phyloP scores from a whole-genome alignment of 2,113 vertebrate genomes.

The Epinephelus lanceolatus region DNA sequence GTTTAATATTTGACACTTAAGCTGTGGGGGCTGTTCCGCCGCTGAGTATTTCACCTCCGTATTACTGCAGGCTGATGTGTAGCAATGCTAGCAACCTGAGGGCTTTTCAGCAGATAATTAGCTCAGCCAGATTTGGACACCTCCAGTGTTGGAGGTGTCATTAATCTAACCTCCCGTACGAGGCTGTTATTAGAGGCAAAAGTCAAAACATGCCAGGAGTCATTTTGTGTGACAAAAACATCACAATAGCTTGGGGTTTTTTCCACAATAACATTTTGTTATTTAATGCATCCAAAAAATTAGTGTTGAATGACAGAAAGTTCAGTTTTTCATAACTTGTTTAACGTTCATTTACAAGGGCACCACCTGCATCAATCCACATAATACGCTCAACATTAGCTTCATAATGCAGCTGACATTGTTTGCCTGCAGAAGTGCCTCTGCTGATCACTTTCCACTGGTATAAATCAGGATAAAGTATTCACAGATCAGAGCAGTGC shows the following conservation, averaged over 20 bases:
- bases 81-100: slow-evolving; percentile 6
- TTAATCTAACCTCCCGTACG: slow-evolving; percentile 5
- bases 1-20: slow-evolving; percentile 20
- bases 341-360: neutral
- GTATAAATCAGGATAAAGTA: neutral
- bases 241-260: neutral
- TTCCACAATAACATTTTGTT: neutral
- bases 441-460: neutral
- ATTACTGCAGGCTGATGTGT: slow-evolving; percentile 17
- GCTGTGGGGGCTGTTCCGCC: slow-evolving; percentile 14
- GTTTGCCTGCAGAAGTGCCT: neutral
- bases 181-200: slow-evolving; percentile 1
- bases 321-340: neutral
- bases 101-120: slow-evolving; percentile 53
- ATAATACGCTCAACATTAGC: neutral
- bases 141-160: slow-evolving; percentile 23
- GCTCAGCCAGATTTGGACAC: slow-evolving; percentile 30
- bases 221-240: slow-evolving; percentile 8
- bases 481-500: slow-evolving; percentile 11
- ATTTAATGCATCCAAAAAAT: neutral
- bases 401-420: neutral
- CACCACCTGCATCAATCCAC: neutral
- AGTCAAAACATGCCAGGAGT: slow-evolving; percentile 2
- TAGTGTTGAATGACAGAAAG: too few relatives aligned
- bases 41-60: slow-evolving; percentile 11